Base-by-base conservation (phyloP, 2,797 vertebrate genomes). In the Mareca strepera region DNA sequence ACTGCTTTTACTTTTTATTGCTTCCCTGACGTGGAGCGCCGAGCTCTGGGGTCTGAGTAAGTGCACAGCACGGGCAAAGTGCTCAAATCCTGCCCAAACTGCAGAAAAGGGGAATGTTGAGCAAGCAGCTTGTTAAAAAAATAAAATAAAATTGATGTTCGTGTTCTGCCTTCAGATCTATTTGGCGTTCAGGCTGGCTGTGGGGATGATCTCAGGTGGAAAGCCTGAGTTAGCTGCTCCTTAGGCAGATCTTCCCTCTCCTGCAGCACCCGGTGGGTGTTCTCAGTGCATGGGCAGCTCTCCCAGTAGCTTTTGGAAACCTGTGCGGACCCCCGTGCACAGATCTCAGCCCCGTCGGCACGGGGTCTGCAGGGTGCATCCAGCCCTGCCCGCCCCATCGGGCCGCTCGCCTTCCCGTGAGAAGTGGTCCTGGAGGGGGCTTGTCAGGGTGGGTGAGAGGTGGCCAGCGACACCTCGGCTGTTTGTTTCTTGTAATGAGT, bases 51-150 rank as follows among this genome's bases (percentile, higher is more conserved):
- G 11, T 62, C 26, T 63, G 1, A 7, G 12, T 0, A 4, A 12
- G 52, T 4, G 3, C 9, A 1, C 28, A 4, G 72, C 16, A 4
- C 25, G 1, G 58, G 29, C 33, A 0, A 2, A n/a, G 59, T 3
- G 53, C 60, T 60, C 55, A 5, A 1, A 8, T 58, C 60, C 67
- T 11, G 43, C 68, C 12, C 62, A 1, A 1, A 0, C 20, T 12
- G 73, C 6, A 37, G 8, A 4, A 4, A 13, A 33, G 31, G 48
- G 35, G 12, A 10, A 9, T 1, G 21, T 1, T 2, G 39, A 59
- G 56, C 2, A 1, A 44, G 46, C 50, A 26, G 44, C 56, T 75
- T 18, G 20, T n/a, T 44, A 66, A 66, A 58, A 56, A 31, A 58
- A 56, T 23, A 25, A 22, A 17, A 41, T 3, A 43, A 43, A 43